phyloP scores from a whole-genome alignment of 1,140 invertebrate species.

The Anastrepha ludens region DNA sequence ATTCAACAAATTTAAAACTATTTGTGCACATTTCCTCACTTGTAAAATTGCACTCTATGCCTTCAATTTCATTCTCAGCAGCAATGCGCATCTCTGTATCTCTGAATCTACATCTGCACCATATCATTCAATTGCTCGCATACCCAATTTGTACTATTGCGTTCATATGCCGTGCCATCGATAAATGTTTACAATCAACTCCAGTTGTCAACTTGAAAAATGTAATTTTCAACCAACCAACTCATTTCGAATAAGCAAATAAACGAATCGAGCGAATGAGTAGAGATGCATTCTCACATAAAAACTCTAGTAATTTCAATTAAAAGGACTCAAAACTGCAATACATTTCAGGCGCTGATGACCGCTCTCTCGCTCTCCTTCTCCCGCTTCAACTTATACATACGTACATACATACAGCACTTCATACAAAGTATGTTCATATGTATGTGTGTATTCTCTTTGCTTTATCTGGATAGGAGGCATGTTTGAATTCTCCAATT shows the following conservation, averaged over 20 bases:
- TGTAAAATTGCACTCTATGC: too few relatives aligned
- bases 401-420: neutral
- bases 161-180: conserved; percentile 47
- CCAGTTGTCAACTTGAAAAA: conserved; percentile 55
- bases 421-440: neutral
- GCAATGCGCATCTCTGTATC: neutral
- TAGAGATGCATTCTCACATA: conserved; percentile 26
- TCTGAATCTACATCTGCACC: neutral
- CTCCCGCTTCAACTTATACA: neutral
- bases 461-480: neutral
- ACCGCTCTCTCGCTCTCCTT: neutral
- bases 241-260: conserved; percentile 43
- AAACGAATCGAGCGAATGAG: conserved; percentile 6
- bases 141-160: neutral
- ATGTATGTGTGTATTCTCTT: neutral
- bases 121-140: neutral
- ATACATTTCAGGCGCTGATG: neutral
- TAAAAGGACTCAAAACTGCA: conserved; percentile 45
- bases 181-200: conserved; percentile 55
- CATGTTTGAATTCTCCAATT: conserved; percentile 6
- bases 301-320: conserved; percentile 49
- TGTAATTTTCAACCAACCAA: conserved; percentile 52
- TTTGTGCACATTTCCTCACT: too few relatives aligned
- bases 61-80: too few relatives aligned
- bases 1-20: too few relatives aligned